Evolutionary conservation across 2,888 invertebrate genomes (phyloP), one percentile per base, ranked within the genome.

Genomic region (Drosophila subquinaria): DNA sequence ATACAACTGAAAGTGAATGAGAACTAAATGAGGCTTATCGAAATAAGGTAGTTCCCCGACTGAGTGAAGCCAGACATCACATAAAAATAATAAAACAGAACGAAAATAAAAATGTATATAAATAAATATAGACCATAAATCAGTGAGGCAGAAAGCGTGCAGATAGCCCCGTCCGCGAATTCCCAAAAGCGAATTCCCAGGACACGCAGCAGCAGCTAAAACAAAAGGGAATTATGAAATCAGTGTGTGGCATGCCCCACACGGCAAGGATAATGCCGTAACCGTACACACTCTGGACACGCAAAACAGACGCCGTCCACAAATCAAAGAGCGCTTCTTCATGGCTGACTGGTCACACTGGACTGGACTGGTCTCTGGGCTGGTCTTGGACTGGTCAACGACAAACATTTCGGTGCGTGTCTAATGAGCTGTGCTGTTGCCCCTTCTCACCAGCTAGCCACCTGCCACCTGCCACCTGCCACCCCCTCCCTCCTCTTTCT

Each of bases 11-110:
- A 60, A 72, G 53, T 76, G 69, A 82, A 87, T 82, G 82, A 66
- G 82, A 88, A 82, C 75, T 86, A 83, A 83, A 83, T 83, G 83
- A 80, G 73, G 83, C 83, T 84, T 84, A 89, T 88, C 83, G 68
- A 76, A 64, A 65, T 67, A 45, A 56, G 73, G 56, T 53, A 48
- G 63, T 11, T 33, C 20, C 23, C 33, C 23, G 51, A 51, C 50
- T 33, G 40, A 53, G 23, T 55, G 60, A 60, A 55, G 55, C 15
- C 61, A 78, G 60, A 59, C 59, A 56, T 79, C 76, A 70, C 67
- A 75, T 59, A 63, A 64, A 74, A 79, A 69, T 74, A 77, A 85
- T 77, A 36, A 11, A 77, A 51, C 15, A 51, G 27, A 48, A 52
- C 48, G 52, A 57, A 77, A 73, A 74, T 61, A 73, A 82, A 82